Conservation (phyloP, 2,113 vertebrate genomes). For the Tamias sibiricus region DNA sequence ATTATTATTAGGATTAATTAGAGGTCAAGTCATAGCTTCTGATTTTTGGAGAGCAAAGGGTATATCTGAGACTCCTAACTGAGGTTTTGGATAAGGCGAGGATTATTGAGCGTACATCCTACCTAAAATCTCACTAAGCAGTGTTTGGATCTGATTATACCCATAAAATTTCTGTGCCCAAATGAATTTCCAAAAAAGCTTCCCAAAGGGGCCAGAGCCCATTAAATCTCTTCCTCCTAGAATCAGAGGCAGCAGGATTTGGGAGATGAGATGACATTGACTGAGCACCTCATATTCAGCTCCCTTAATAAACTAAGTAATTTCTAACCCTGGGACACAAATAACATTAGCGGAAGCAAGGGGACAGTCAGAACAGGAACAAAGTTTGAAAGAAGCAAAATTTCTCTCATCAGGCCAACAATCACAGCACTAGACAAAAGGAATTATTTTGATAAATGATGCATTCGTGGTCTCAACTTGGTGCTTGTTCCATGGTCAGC, state of each 20-base stretch:
- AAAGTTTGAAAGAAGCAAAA: background rate
- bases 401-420: background rate
- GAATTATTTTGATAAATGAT: background rate
- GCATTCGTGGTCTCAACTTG: background rate
- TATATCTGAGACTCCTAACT: background rate
- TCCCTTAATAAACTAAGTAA: conserved; percentile 38
- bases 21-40: background rate
- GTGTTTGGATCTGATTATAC: background rate
- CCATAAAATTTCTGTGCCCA: conserved; percentile 28
- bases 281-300: background rate
- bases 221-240: conserved; percentile 3
- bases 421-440: background rate
- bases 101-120: background rate
- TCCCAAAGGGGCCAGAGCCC: background rate
- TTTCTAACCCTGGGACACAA: conserved; percentile 23
- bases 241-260: background rate
- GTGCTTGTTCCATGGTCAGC: background rate
- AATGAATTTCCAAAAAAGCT: conserved; percentile 58
- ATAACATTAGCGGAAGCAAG: background rate
- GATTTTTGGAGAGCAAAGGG: conserved; percentile 9
- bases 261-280: background rate
- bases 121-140: conserved; percentile 28
- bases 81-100: background rate
- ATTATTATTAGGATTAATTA: conserved; percentile 59
- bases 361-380: background rate